These are phyloP conservation scores for Arctocebus calabarensis DNA, from an alignment of 2,797 vertebrate genomes.

Conservation along the genomic window DNA sequence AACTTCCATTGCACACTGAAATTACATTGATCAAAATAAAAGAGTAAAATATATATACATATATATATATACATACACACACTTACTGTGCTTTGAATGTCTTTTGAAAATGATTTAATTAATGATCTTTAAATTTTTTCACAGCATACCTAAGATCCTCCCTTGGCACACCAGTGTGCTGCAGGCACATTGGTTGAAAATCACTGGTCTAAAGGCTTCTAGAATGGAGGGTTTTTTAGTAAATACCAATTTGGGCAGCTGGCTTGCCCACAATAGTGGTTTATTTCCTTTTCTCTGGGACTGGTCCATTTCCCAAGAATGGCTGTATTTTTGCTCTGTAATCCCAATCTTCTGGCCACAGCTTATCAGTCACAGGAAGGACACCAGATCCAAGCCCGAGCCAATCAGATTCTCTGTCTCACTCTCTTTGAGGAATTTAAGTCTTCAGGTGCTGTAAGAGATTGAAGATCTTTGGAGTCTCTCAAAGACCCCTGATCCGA, in stretches of 20 bases:
- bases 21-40: no score
- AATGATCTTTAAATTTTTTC: no score
- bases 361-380: not conserved
- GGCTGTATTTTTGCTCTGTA: not conserved
- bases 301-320: not conserved
- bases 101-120: no score
- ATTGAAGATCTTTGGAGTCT: not conserved
- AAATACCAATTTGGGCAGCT: not conserved
- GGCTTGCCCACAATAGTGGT: not conserved
- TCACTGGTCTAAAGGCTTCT: not conserved
- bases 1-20: no score
- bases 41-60: no score
- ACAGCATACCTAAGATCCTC: no score
- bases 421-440: not conserved
- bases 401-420: not conserved
- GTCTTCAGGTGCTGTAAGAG: not conserved
- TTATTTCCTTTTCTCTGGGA: constrained; percentile 13
- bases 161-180: no score
- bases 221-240: not conserved
- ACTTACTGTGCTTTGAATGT: no score
- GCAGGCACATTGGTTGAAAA: no score
- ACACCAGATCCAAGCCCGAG: not conserved
- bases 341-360: not conserved
- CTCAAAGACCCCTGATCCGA: not conserved
- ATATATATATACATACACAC: no score